A percentile compares a stretch with the other conserved stretches of the same genome.
These are phyloP conservation scores for Sanderia malayensis DNA, from an alignment of 30 jellyfish, hydroid and myxozoan species.

Conservation along the genomic window DNA sequence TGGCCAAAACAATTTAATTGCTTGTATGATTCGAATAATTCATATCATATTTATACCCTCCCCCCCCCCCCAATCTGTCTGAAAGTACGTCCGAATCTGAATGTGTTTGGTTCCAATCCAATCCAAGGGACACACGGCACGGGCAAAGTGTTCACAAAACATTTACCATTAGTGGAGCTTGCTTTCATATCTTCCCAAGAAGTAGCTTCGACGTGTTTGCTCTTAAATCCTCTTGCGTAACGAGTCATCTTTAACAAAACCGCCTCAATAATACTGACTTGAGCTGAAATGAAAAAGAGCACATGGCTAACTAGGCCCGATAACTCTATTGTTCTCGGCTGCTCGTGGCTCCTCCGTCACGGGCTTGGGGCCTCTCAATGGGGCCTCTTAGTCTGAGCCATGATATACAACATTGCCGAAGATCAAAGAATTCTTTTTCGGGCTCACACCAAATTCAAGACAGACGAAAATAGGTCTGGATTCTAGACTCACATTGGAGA, in stretches of 20 bases:
- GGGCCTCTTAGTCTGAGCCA: too few relatives aligned
- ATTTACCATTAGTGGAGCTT: background rate
- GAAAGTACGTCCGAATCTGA: background rate
- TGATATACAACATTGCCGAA: too few relatives aligned
- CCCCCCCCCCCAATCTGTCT: background rate
- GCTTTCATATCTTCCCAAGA: slow-evolving; percentile 72
- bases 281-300: too few relatives aligned
- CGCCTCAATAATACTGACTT: too few relatives aligned
- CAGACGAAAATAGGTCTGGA: too few relatives aligned
- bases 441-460: too few relatives aligned
- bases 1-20: background rate
- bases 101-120: background rate
- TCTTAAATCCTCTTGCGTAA: slow-evolving; percentile 73
- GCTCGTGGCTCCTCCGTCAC: too few relatives aligned
- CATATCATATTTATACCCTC: background rate
- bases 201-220: slow-evolving; percentile 62
- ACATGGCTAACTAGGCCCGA: too few relatives aligned
- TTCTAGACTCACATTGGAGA: too few relatives aligned
- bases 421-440: too few relatives aligned
- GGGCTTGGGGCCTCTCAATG: too few relatives aligned
- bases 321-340: too few relatives aligned
- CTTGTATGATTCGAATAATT: background rate
- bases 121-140: background rate
- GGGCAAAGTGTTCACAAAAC: background rate
- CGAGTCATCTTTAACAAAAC: slow-evolving; percentile 73